Base-by-base conservation (phyloP, 1,140 invertebrate genomes). In the Campoletis sonorensis region DNA sequence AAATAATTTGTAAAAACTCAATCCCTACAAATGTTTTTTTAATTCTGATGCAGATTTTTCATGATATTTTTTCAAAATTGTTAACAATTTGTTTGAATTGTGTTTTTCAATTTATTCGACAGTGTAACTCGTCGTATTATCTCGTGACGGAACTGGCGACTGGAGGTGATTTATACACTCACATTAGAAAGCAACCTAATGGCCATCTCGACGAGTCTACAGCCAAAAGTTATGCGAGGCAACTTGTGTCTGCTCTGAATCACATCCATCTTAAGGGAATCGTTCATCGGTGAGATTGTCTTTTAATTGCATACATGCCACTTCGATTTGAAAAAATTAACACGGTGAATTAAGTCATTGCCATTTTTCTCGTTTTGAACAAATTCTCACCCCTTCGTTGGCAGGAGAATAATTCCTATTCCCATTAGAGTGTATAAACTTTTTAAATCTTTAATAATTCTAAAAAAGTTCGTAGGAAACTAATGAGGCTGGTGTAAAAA, bases 241-340 rank as follows among this genome's bases (percentile, higher is more conserved):
- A 96, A 89, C 92, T 96, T 49, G 93, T 94, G 10, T 95, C 94
- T 16, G 95, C 95, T 37, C 90, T 96, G 54, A 90, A 93, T 68
- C 95, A 96, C 87, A 94, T 96, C 91, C 95, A 96, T 87, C 93
- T 93, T 30, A 88, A 93, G 67, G 94, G 94, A 64, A 94, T 95
- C 76, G 94, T 95, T 76, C 95, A 95, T 90, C 93, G 95, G 95
- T 95, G 90, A 88, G 92, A 90, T 26, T 16, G 30, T 16, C 4
- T 0, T 33, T 4, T 5, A 71, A 0, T 21, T 58, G 10, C 18
- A 10, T 11, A 45, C 40, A 10, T 45, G 5, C 11, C 8, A 13
- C 13, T 45, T 58, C 30, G 3, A 33, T 4, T 4, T 33, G 7
- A 33, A 33, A 33, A 33, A 33, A 4, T 33, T 7, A 33, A 33